Evolutionary conservation across 2,797 vertebrate genomes (phyloP), one percentile per base, ranked within the genome.

Genomic region (Avahi laniger): DNA sequence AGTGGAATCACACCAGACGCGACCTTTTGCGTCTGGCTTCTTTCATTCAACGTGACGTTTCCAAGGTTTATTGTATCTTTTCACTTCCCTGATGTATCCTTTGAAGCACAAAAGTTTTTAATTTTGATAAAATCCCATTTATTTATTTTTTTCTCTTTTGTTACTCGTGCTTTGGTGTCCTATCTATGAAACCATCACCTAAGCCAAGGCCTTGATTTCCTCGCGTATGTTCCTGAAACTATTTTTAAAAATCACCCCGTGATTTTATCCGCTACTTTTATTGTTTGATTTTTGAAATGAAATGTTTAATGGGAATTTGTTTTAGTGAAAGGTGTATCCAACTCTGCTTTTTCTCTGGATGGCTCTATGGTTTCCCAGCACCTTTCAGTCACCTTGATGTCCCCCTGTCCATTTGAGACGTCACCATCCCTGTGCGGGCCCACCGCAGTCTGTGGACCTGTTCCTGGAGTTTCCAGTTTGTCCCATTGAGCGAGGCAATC

Each of bases 371-470:
- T 3, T 67, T 72, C 54, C 75, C 35, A 3, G 30, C 46, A 38
- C 1, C 7, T 6, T 10, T 17, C 0, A 5, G 4, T 6, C 15
- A 1, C 2, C 11, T 4, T 1, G 13, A 1, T 7, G 1, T 12
- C n/a, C 18, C 3, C 61, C 43, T 7, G 0, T 26, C 0, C 10
- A 11, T 20, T 35, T 0, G 10, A 82, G 80, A 13, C 0, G 67
- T 69, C n/a, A 24, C 4, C 35, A 11, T 12, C n/a, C 35, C 35
- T 1, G 10, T n/a, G 35, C 4, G 22, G 38, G 24, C 38, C 38
- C 67, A 69, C 35, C 1, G 10, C 35, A 24, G 67, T 12, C 67
- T 69, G 35, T 17, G 7, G 33, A 65, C 41, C 38, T 70, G 26
- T 70, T 70, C 22, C 86, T 59, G 79, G n/a, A 22, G 10, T 41